Conservation (phyloP, 2,113 vertebrate genomes). For the Zootoca vivipara region DNA sequence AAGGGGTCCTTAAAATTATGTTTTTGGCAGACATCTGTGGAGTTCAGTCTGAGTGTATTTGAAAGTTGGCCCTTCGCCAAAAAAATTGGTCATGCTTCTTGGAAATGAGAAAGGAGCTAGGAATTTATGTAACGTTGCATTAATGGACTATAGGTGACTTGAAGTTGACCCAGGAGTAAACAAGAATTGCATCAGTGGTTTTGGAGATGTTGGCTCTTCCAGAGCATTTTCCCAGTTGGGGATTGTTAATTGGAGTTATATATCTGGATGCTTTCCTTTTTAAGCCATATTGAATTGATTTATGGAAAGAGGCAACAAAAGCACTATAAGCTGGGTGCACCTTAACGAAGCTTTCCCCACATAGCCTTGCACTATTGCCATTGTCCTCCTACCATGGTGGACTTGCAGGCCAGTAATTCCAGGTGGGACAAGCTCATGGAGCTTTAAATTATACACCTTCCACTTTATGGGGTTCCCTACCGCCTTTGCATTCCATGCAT, state of each 20-base stretch:
- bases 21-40: constrained; percentile 34
- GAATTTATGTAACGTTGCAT: constrained; percentile 46
- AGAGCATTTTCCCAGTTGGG: background rate
- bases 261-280: background rate
- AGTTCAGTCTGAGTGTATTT: constrained; percentile 27
- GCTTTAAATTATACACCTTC: background rate
- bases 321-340: background rate
- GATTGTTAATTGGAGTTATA: constrained; percentile 3
- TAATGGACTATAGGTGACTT: constrained; percentile 2
- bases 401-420: background rate
- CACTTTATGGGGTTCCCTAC: background rate
- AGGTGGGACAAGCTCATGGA: background rate
- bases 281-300: background rate
- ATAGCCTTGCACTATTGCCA: background rate
- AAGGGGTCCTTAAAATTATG: constrained; percentile 16
- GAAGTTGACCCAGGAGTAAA: constrained; percentile 31
- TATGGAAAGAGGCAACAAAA: background rate
- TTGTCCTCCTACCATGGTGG: background rate
- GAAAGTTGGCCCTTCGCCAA: constrained; percentile 33
- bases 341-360: background rate
- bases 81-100: constrained; percentile 44
- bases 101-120: constrained; percentile 46
- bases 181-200: constrained; percentile 16
- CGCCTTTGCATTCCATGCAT: background rate
- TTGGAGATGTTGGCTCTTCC: background rate